These are phyloP conservation scores for Polylopha cassiicola DNA, from an alignment of 2,888 invertebrate genomes.

Conservation along the genomic window DNA sequence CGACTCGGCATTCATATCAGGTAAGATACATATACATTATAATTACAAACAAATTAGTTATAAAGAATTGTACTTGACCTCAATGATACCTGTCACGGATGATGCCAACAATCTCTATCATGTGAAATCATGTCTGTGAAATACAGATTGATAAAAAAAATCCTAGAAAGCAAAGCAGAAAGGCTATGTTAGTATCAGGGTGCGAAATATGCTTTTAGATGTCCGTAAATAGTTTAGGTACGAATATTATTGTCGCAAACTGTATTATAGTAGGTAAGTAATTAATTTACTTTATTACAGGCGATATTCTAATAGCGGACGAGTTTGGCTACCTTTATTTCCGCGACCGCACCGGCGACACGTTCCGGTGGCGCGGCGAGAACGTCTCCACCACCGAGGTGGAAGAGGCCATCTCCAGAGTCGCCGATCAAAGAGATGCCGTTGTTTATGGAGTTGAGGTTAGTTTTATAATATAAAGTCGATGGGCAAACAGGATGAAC, in stretches of 20 bases:
- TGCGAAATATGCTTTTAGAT: no score
- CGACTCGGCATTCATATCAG: slow-evolving; percentile 97
- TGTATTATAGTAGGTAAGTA: neutral
- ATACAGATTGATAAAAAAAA: no score
- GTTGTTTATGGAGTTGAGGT: slow-evolving; percentile 97
- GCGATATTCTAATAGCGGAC: slow-evolving; percentile 94
- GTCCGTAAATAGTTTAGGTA: no score
- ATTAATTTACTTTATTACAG: slow-evolving; percentile 50
- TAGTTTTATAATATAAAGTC: slow-evolving; percentile 23
- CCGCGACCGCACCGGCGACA: slow-evolving; percentile 97
- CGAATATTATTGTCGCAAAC: no score
- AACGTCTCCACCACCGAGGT: slow-evolving; percentile 99
- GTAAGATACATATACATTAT: slow-evolving; percentile 43
- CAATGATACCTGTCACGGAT: no score
- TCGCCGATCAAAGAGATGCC: slow-evolving; percentile 90
- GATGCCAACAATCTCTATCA: no score
- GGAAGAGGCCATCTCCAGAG: slow-evolving; percentile 92
- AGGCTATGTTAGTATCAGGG: no score
- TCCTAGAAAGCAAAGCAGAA: no score
- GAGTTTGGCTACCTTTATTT: slow-evolving; percentile 96
- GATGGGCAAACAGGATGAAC: slow-evolving; percentile 68
- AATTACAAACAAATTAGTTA: no score
- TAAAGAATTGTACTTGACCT: no score
- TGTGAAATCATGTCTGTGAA: no score
- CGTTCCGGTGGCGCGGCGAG: slow-evolving; percentile 98